These are phyloP conservation scores for Galeruca laticollis DNA, from an alignment of 2,888 invertebrate genomes.

Conservation along the genomic window DNA sequence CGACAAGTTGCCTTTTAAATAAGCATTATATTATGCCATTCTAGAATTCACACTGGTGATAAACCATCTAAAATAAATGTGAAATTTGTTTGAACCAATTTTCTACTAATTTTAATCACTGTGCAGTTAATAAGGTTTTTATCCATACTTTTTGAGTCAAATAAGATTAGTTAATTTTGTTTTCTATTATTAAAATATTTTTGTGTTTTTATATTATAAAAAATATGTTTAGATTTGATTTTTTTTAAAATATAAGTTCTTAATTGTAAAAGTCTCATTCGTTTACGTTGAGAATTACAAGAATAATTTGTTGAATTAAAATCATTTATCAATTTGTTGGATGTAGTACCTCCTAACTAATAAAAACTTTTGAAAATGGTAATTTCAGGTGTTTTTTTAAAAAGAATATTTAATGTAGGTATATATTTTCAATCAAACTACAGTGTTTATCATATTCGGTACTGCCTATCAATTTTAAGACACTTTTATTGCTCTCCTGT, in stretches of 20 bases:
- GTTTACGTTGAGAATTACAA: too few species aligned
- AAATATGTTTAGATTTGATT: conserved; percentile 8
- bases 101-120: too few species aligned
- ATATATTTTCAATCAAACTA: too few species aligned
- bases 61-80: background rate
- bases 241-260: background rate
- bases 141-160: too few species aligned
- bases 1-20: conserved; percentile 16
- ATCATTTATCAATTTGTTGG: conserved; percentile 4
- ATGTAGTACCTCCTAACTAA: conserved; percentile 11
- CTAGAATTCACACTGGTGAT: too few species aligned
- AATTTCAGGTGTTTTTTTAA: background rate
- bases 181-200: conserved; percentile 5
- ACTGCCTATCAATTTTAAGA: too few species aligned
- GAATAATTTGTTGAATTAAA: background rate
- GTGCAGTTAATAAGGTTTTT: too few species aligned
- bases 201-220: conserved; percentile 7
- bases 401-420: too few species aligned
- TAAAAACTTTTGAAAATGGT: conserved; percentile 7
- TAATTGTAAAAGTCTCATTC: background rate
- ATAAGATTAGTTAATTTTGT: conserved; percentile 6
- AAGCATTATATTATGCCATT: background rate
- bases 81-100: too few species aligned
- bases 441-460: too few species aligned
- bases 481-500: too few species aligned